phyloP scores from a whole-genome alignment of 2,113 vertebrate genomes.

The Megaceryle torquata region DNA sequence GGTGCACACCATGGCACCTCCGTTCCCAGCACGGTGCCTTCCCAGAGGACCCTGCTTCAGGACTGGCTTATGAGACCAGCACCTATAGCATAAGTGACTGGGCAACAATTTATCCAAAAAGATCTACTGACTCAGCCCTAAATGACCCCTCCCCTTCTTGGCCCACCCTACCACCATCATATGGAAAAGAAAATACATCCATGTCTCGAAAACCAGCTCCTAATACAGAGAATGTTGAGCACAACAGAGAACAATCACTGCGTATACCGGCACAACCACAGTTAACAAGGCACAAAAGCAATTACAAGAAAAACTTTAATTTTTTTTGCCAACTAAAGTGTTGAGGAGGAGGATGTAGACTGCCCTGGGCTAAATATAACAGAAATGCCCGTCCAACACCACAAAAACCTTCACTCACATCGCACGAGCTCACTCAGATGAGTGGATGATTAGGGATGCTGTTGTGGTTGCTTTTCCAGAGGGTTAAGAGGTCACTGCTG shows the following conservation, averaged over 20 bases:
- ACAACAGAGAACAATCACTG: neutral
- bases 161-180: neutral
- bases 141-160: neutral
- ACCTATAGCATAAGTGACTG: neutral
- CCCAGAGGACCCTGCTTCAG: neutral
- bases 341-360: neutral
- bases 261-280: neutral
- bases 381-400: neutral
- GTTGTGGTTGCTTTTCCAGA: neutral
- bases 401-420: neutral
- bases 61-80: neutral
- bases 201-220: neutral
- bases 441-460: neutral
- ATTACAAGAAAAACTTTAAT: neutral
- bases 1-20: accelerated
- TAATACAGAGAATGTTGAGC: neutral
- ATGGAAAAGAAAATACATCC: neutral
- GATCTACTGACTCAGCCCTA: neutral
- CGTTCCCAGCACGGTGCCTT: neutral
- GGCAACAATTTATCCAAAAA: neutral
- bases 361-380: neutral
- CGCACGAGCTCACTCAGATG: neutral
- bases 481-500: neutral
- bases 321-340: neutral
- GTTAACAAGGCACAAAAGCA: neutral